phyloP scores from a whole-genome alignment of 2,888 invertebrate genomes.

The Drosophila phalerata region DNA sequence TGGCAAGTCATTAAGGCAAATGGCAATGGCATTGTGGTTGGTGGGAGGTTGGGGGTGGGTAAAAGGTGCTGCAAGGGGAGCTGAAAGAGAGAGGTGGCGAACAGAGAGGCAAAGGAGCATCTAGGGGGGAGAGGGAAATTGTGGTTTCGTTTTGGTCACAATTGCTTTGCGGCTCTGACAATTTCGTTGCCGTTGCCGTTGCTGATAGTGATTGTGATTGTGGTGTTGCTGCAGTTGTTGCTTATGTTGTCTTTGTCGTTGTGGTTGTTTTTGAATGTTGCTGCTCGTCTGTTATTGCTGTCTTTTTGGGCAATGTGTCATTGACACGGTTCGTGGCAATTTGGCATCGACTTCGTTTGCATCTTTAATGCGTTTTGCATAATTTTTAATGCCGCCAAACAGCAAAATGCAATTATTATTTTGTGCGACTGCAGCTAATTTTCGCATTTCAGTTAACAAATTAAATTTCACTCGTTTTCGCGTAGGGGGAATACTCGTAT shows the following conservation, averaged over 20 bases:
- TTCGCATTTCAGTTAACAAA: slow-evolving; percentile 54
- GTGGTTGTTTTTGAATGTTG: slow-evolving; percentile 27
- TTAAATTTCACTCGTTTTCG: slow-evolving; percentile 64
- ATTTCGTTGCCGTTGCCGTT: slow-evolving; percentile 12
- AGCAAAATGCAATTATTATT: slow-evolving; percentile 57
- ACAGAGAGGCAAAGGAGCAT: not conserved
- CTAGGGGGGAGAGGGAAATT: slow-evolving; percentile 9
- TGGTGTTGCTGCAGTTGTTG: slow-evolving; percentile 17
- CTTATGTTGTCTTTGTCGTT: slow-evolving; percentile 13
- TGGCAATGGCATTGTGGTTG: slow-evolving; percentile 49
- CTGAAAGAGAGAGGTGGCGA: slow-evolving; percentile 16
- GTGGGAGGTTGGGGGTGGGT: slow-evolving; percentile 1
- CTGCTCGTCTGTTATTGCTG: slow-evolving; percentile 48
- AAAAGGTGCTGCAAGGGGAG: not conserved
- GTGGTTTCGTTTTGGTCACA: slow-evolving; percentile 37
- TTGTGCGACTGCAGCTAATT: slow-evolving; percentile 43
- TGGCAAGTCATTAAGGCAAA: slow-evolving; percentile 64
- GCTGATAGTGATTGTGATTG: slow-evolving; percentile 11
- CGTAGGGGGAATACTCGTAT: not conserved
- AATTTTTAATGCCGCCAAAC: slow-evolving; percentile 45
- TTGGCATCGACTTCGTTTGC: slow-evolving; percentile 41
- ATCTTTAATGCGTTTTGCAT: slow-evolving; percentile 71
- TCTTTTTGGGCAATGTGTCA: slow-evolving; percentile 52
- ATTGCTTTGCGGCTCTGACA: slow-evolving; percentile 30
- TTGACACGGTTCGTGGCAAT: slow-evolving; percentile 48